Base-by-base conservation (phyloP, 92 coral and sea anemone genomes). In the Muricea muricata region DNA sequence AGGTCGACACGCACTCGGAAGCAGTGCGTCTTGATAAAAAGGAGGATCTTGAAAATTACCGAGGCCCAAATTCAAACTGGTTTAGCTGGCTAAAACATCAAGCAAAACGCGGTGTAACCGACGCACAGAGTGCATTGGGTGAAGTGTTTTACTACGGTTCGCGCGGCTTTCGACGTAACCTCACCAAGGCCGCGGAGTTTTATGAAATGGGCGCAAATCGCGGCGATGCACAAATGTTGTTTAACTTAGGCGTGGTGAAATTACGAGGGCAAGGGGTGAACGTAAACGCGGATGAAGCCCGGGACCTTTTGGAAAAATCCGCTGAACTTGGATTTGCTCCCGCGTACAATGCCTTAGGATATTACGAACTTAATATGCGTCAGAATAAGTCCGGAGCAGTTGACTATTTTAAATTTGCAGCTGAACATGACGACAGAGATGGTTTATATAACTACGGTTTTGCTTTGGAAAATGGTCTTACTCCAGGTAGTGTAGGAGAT, bases 141-240 rank as follows among this genome's bases (percentile, higher is more conserved):
- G 99, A 96, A 54, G 86, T 96, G 92, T 93, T 91, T 60, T 93
- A 90, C 87, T 96, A 87, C 41, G 99, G 99, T 32, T 92, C 92
- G 35, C 94, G 93, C 8, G 97, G 95, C 18, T 67, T 96, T 72
- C 92, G 91, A 74, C 88, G 99, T 7, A 97, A 96, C 71, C 91
- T 96, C 60, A 84, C 89, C 58, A 76, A 94, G 82, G 99, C 99
- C 3, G 94, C 87, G 40, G 89, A 93, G 78, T 93, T 84, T 83
- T 96, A 96, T 81, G 86, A 96, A 85, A 96, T 96, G 99, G 97
- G 97, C 23, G 99, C 99, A 41, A 93, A 92, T 9, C 83, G 84
- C 32, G 97, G 96, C 25, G 91, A 96, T 35, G 91, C 97, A 0
- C 94, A 91, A 81, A 97, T 94, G 66, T 87, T 93, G 0, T 96